phyloP scores from a whole-genome alignment of 1,140 invertebrate species.

The Conus betulinus region DNA sequence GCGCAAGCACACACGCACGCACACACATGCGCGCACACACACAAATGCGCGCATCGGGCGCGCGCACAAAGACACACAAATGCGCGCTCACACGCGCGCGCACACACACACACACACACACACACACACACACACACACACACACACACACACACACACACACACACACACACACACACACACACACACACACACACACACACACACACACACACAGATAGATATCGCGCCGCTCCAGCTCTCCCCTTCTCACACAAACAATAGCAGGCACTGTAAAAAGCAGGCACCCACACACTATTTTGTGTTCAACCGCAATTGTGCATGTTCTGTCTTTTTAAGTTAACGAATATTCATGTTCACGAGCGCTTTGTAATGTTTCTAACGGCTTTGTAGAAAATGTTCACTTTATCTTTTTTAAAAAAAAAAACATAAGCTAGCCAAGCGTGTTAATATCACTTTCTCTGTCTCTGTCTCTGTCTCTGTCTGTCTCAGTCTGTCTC shows the following conservation, averaged over 20 bases:
- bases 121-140: conserved; percentile 96
- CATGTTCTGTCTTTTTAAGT: too few relatives aligned
- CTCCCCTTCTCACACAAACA: conserved; percentile 88
- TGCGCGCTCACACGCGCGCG: background rate
- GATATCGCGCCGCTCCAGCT: background rate
- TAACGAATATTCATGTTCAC: too few relatives aligned
- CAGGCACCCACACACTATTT: conserved; percentile 90
- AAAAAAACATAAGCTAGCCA: background rate
- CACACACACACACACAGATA: background rate
- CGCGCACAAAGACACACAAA: background rate
- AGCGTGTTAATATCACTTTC: background rate
- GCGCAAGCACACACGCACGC: too few relatives aligned
- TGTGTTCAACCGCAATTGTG: background rate
- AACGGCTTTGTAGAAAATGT: too few relatives aligned
- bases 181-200: too few relatives aligned
- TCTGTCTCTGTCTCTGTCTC: conserved; percentile 2
- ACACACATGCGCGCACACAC: background rate
- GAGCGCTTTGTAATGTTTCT: too few relatives aligned
- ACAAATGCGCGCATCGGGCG: background rate
- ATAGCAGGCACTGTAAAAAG: too few relatives aligned
- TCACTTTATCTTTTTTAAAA: too few relatives aligned
- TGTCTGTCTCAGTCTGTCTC: background rate
- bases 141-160: conserved; percentile 87
- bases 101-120: background rate
- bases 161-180: too few relatives aligned